These are phyloP conservation scores for Tragelaphus oryx DNA, from an alignment of 2,797 vertebrate species.

Conservation along the genomic window DNA sequence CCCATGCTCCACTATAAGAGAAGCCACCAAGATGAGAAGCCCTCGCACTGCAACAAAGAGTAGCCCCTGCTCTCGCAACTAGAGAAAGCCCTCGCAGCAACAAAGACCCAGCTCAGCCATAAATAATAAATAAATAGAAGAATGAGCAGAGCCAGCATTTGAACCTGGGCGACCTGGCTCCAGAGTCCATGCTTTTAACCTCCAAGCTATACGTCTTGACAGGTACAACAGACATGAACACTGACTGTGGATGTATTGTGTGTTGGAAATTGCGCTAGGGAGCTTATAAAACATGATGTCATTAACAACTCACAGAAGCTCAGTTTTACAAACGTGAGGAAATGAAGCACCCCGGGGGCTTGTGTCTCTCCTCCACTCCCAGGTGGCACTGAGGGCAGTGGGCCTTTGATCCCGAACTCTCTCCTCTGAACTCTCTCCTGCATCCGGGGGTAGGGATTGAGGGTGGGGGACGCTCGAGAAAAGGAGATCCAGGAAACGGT, in stretches of 20 bases:
- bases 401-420: background rate
- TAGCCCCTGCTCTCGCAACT: background rate
- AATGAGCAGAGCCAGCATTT: background rate
- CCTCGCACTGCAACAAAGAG: background rate
- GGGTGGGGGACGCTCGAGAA: background rate
- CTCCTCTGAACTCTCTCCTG: background rate
- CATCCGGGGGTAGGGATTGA: too few relatives aligned
- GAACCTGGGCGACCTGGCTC: background rate
- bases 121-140: background rate
- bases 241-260: background rate
- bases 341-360: background rate
- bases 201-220: background rate
- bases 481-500: background rate
- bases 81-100: background rate
- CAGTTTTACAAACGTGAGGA: background rate
- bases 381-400: background rate
- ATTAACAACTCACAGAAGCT: background rate
- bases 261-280: background rate
- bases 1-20: background rate
- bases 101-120: background rate
- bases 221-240: background rate
- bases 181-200: background rate
- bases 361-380: background rate
- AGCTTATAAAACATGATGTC: background rate
- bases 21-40: background rate